Percentiles rank a stretch among this genome's conserved stretches.
These are phyloP conservation scores for Sylvia atricapilla DNA, from an alignment of 2,113 vertebrate genomes.

Conservation along the genomic window DNA sequence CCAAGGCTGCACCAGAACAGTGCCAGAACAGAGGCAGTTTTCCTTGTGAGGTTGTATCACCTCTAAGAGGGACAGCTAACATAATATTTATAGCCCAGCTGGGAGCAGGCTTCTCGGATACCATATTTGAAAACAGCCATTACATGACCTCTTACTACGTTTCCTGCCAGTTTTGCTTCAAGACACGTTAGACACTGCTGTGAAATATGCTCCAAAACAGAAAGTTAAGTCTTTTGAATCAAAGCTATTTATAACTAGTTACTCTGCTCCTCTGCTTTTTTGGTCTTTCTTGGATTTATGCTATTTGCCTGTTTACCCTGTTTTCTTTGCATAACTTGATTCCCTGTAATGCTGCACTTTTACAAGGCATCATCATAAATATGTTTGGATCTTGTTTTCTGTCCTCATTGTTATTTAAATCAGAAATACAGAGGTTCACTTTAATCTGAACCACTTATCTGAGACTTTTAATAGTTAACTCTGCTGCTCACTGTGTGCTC, in stretches of 20 bases:
- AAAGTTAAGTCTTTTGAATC: neutral
- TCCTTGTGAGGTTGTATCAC: neutral
- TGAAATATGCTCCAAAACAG: neutral
- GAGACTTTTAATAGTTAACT: neutral
- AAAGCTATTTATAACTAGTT: neutral
- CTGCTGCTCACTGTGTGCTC: neutral
- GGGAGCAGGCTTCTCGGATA: neutral
- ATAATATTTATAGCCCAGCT: neutral
- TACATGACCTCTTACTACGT: neutral
- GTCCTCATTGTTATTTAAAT: neutral
- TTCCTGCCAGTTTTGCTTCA: slow-evolving; percentile 9
- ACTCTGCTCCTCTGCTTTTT: neutral
- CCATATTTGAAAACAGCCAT: neutral
- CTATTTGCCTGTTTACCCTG: neutral
- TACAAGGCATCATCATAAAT: neutral
- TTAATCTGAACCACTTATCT: neutral
- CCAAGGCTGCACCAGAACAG: neutral
- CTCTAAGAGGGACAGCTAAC: neutral
- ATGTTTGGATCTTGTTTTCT: neutral
- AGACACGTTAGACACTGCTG: neutral
- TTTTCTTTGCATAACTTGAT: neutral
- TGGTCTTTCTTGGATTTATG: neutral
- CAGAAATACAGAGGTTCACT: neutral
- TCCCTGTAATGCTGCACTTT: neutral
- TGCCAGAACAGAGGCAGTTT: neutral